These are phyloP conservation scores for Pecten maximus DNA, from an alignment of 2,888 invertebrate genomes.

Conservation along the genomic window DNA sequence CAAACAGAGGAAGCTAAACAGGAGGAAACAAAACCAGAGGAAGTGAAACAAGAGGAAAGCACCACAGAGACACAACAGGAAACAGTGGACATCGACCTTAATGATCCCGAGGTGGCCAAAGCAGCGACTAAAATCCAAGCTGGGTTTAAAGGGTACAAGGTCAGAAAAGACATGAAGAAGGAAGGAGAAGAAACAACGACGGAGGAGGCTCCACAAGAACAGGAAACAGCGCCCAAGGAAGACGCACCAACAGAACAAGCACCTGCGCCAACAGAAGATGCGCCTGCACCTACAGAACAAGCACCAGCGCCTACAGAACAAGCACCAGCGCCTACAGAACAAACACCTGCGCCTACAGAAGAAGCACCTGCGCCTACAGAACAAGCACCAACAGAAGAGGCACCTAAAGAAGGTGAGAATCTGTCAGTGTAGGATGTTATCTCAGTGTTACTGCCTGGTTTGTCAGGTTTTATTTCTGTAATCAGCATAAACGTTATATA, in stretches of 20 bases:
- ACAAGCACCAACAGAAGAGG: neutral
- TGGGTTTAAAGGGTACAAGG: conserved; percentile 75
- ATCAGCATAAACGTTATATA: no score
- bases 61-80: conserved; percentile 71
- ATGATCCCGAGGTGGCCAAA: conserved; percentile 78
- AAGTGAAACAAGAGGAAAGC: conserved; percentile 47
- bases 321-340: neutral
- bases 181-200: conserved; percentile 38
- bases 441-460: no score
- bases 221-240: neutral
- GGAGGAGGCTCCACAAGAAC: neutral
- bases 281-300: neutral
- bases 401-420: conserved; percentile 20
- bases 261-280: neutral
- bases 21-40: neutral
- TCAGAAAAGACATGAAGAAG: conserved; percentile 67
- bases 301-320: neutral
- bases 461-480: no score
- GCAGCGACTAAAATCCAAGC: conserved; percentile 81
- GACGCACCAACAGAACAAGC: neutral
- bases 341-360: neutral
- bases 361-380: neutral
- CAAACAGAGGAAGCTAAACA: neutral
- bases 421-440: neutral
- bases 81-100: conserved; percentile 78